Evolutionary conservation across 2,113 vertebrate genomes (phyloP), one percentile per base, ranked within the genome.

Genomic region (Copsychus sechellarum): DNA sequence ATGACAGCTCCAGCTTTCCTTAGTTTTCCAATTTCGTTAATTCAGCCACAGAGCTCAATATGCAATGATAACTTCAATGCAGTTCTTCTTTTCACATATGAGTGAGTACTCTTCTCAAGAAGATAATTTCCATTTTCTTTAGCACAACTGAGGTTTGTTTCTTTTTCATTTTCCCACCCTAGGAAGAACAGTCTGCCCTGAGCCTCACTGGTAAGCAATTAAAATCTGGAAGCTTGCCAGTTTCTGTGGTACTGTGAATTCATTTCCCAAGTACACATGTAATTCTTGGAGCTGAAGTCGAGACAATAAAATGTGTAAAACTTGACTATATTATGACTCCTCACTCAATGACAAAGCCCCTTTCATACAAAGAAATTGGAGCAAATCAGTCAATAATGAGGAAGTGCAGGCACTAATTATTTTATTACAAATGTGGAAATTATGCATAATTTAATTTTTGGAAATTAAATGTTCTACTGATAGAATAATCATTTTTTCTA

Each of bases 231-330:
- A 90, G 57, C 69, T 76, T 81, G 93, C 96, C 96, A 96, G 64
- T 43, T 81, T 88, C 88, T 88, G 85, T 90, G 93, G 90, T 95
- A 88, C 81, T 84, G 69, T 67, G 57, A 95, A 94, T 92, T 96
- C 85, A 92, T 90, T 96, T 97, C 90, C 95, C 92, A 93, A 93
- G 82, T 67, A 95, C 79, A 96, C 80, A 84, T 45, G 72, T 90
- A 96, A 90, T 92, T 96, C 91, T 88, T 93, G 86, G 92, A 97
- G 85, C 79, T 93, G 61, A 95, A 92, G 71, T 81, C 0, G 2
- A 95, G 60, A 96, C 93, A 95, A 94, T 94, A 96, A 96, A 96
- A 96, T 51, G 80, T 86, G 77, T 72, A 96, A 96, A 96, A 96
- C 57, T 74, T 88, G 40, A 95, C 93, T 94, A 76, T 61, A 95